Conservation (phyloP, 2,797 vertebrate species). For the Remorina albescens region DNA sequence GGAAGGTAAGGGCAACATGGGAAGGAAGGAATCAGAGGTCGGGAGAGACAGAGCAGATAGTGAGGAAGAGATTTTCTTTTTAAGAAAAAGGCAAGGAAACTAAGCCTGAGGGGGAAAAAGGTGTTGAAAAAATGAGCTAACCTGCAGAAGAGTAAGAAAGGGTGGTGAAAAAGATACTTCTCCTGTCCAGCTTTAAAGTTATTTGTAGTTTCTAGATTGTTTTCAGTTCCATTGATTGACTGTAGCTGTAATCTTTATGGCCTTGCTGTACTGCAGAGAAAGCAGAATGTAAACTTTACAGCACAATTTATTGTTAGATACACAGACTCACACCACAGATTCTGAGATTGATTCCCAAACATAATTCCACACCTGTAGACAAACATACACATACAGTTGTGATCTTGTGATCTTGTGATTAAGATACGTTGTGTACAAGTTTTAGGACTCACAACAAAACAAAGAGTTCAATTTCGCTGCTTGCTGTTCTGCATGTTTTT, state of each 20-base stretch:
- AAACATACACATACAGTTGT: not conserved
- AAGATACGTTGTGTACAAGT: slow-evolving; percentile 5
- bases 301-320: slow-evolving; percentile 49
- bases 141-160: slow-evolving; percentile 16
- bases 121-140: slow-evolving; percentile 35
- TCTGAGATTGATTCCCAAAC: slow-evolving; percentile 28
- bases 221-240: slow-evolving; percentile 56
- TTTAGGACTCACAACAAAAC: slow-evolving; percentile 12
- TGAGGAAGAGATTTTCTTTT: slow-evolving; percentile 6
- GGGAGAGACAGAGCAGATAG: slow-evolving; percentile 14
- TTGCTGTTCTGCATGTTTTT: slow-evolving; percentile 30
- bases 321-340: slow-evolving; percentile 1
- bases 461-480: slow-evolving; percentile 5
- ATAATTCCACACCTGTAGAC: slow-evolving; percentile 12
- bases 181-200: slow-evolving; percentile 30
- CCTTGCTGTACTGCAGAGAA: slow-evolving; percentile 21
- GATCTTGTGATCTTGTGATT: slow-evolving; percentile 1
- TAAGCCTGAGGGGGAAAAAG: slow-evolving; percentile 25
- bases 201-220: slow-evolving; percentile 60
- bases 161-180: slow-evolving; percentile 25
- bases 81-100: slow-evolving; percentile 25
- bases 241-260: slow-evolving; percentile 63
- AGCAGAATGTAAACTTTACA: slow-evolving; percentile 62
- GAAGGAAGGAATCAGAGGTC: slow-evolving; percentile 41
- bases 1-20: slow-evolving; percentile 36